Conservation (phyloP, 2,113 vertebrate species). For the Reinhardtius hippoglossoides region DNA sequence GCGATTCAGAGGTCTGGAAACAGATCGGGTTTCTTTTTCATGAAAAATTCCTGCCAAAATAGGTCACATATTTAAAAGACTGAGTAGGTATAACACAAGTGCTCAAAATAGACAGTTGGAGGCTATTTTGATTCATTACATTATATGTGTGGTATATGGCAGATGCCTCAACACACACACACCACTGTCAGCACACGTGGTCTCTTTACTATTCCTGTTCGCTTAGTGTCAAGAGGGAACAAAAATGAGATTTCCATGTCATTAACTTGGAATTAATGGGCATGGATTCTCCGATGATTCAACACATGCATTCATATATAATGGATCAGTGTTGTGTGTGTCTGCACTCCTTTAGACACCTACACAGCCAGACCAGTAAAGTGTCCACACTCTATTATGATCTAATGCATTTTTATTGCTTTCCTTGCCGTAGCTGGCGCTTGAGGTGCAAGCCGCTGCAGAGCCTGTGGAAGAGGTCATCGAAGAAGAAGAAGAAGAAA, state of each 20-base stretch:
- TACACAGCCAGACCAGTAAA: neutral
- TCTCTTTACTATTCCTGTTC: slow-evolving; percentile 66
- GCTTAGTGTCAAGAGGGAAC: slow-evolving; percentile 31
- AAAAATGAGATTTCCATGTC: slow-evolving; percentile 57
- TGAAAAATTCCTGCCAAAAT: neutral
- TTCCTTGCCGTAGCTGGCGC: slow-evolving; percentile 32
- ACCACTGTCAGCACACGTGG: slow-evolving; percentile 16
- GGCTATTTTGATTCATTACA: neutral
- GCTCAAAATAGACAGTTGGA: neutral
- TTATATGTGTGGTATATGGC: neutral
- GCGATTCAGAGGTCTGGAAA: neutral
- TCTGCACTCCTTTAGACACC: neutral
- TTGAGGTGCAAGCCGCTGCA: slow-evolving; percentile 8
- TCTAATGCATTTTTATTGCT: slow-evolving; percentile 18
- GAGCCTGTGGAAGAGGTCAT: slow-evolving; percentile 17
- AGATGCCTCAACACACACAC: neutral
- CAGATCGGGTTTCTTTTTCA: neutral
- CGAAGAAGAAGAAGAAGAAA: slow-evolving; percentile 35
- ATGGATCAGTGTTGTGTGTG: slow-evolving; percentile 2
- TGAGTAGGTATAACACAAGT: neutral
- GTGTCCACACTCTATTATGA: neutral
- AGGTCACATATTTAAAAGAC: neutral
- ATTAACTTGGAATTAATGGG: slow-evolving; percentile 62
- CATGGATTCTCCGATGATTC: slow-evolving; percentile 30
- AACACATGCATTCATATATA: neutral